phyloP scores from a whole-genome alignment of 2,888 invertebrate species.

The Hemaris fuciformis region DNA sequence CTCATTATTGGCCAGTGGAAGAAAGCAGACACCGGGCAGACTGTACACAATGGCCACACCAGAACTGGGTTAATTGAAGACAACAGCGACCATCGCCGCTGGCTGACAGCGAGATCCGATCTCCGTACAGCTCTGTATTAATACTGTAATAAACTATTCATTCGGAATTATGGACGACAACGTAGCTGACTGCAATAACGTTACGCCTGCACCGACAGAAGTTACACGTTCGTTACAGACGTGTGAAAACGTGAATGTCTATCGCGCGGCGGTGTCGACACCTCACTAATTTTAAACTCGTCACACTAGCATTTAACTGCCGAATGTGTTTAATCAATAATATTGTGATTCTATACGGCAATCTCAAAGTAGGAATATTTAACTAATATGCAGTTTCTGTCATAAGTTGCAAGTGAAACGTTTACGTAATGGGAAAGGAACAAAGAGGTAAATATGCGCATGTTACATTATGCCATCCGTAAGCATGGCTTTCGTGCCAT shows the following conservation, averaged over 20 bases:
- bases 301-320: not conserved
- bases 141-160: conserved; percentile 50
- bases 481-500: not conserved
- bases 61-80: conserved; percentile 78
- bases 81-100: conserved; percentile 62
- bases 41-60: conserved; percentile 65
- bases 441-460: not conserved
- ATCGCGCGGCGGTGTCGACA: not conserved
- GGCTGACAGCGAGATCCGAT: conserved; percentile 59
- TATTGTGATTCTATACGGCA: not conserved
- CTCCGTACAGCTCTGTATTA: conserved; percentile 55
- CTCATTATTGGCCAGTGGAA: conserved; percentile 62
- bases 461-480: not conserved
- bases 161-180: conserved; percentile 29
- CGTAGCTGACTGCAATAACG: conserved; percentile 28
- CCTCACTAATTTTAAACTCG: not conserved
- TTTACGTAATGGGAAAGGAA: not conserved
- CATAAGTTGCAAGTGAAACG: not conserved
- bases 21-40: conserved; percentile 78
- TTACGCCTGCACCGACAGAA: conserved; percentile 27
- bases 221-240: not conserved
- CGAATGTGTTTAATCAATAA: not conserved
- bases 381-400: not conserved
- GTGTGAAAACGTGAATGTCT: conserved; percentile 13
- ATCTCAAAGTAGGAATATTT: not conserved